Evolutionary conservation across 2,797 vertebrate species (phyloP).

Genomic region (Sebastes flavidus): DNA sequence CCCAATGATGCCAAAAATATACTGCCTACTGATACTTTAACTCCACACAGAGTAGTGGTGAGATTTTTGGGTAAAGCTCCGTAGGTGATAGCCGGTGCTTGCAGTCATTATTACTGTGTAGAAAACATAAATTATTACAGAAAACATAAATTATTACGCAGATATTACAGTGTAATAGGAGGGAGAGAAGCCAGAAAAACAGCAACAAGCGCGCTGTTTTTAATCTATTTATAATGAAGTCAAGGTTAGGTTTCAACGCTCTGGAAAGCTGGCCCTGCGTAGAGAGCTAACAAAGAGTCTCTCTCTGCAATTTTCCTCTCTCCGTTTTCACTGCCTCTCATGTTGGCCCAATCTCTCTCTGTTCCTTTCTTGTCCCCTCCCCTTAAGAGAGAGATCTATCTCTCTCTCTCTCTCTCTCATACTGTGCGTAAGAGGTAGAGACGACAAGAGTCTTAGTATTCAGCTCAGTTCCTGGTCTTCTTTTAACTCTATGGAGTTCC

Average conservation of each 20-base stretch:
- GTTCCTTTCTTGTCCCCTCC: slow-evolving; percentile 16
- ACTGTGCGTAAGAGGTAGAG: slow-evolving; percentile 23
- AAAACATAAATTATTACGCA: background rate
- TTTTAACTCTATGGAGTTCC: slow-evolving; percentile 58
- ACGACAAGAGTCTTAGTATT: slow-evolving; percentile 57
- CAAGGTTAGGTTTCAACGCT: slow-evolving; percentile 24
- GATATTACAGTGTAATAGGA: background rate
- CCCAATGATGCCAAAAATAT: too few relatives aligned
- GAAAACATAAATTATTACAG: background rate
- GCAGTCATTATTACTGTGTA: background rate
- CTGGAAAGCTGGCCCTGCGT: slow-evolving; percentile 7
- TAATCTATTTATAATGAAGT: slow-evolving; percentile 23
- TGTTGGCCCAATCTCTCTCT: slow-evolving; percentile 14
- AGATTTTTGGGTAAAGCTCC: background rate
- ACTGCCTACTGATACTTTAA: background rate
- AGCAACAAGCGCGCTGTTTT: background rate
- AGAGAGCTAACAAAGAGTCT: slow-evolving; percentile 19
- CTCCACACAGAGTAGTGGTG: background rate
- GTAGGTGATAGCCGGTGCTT: background rate
- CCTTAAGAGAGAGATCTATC: slow-evolving; percentile 29
- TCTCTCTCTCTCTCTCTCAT: slow-evolving; percentile 11
- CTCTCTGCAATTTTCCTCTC: slow-evolving; percentile 24
- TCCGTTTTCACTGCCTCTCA: slow-evolving; percentile 10
- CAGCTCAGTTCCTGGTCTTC: slow-evolving; percentile 39
- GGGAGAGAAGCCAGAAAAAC: background rate